Percentiles rank a stretch among this genome's conserved stretches.
These are phyloP conservation scores for Semicossyphus pulcher DNA, from an alignment of 2,113 vertebrate species.

Conservation along the genomic window DNA sequence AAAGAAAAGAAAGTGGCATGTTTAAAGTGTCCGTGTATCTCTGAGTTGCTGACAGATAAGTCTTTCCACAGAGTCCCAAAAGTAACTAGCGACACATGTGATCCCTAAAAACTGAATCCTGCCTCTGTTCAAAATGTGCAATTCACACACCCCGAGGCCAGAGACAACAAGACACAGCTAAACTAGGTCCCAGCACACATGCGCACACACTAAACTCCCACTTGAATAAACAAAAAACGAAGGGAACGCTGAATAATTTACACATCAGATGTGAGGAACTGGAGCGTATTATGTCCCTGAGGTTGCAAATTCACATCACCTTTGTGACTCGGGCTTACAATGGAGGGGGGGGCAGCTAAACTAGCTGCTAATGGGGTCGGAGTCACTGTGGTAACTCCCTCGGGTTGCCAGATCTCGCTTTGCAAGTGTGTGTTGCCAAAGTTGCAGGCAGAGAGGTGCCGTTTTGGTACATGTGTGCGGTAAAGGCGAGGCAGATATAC, in stretches of 20 bases:
- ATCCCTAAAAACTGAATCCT: slow-evolving; percentile 6
- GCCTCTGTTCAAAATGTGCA: slow-evolving; percentile 31
- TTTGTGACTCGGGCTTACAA: slow-evolving; percentile 19
- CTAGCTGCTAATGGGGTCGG: slow-evolving; percentile 35
- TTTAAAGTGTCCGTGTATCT: background rate
- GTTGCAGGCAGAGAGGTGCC: background rate
- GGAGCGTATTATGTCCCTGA: slow-evolving; percentile 60
- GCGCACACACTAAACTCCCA: slow-evolving; percentile 20
- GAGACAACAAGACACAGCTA: slow-evolving; percentile 22
- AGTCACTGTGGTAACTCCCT: slow-evolving; percentile 24
- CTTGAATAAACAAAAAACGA: slow-evolving; percentile 50
- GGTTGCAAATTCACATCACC: slow-evolving; percentile 50
- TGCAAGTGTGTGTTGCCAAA: slow-evolving; percentile 11
- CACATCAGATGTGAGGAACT: slow-evolving; percentile 53
- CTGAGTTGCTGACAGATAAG: background rate
- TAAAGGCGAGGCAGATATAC: background rate
- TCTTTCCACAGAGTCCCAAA: no score
- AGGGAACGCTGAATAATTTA: slow-evolving; percentile 70
- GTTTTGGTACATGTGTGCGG: background rate
- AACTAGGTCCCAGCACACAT: slow-evolving; percentile 13
- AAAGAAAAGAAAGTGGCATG: background rate
- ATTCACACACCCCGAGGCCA: slow-evolving; percentile 31
- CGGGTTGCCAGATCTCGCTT: slow-evolving; percentile 13
- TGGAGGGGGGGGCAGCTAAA: slow-evolving; percentile 52
- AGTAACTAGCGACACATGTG: slow-evolving; percentile 1